These are phyloP conservation scores for Drosophila eugracilis DNA, from an alignment of 1,140 invertebrate genomes.

Conservation along the genomic window DNA sequence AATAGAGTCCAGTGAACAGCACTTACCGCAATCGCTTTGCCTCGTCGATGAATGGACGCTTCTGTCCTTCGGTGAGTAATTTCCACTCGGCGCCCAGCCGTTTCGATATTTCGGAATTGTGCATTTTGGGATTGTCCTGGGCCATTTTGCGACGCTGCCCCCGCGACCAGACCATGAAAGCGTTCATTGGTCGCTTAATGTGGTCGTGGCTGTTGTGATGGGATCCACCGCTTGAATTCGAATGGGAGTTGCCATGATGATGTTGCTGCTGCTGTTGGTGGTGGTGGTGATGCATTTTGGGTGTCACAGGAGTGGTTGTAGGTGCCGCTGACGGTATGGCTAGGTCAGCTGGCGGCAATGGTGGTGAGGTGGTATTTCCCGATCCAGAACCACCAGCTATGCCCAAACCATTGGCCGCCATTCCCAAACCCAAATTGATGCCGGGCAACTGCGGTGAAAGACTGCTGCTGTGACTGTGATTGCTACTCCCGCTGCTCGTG, in stretches of 20 bases:
- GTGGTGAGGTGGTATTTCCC: slow-evolving; percentile 18
- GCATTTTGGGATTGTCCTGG: slow-evolving; percentile 99
- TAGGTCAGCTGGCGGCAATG: slow-evolving; percentile 28
- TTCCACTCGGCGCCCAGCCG: slow-evolving; percentile 96
- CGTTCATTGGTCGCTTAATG: slow-evolving; percentile 96
- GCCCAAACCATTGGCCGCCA: slow-evolving; percentile 7
- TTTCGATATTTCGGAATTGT: slow-evolving; percentile 97
- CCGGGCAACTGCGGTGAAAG: slow-evolving; percentile 73
- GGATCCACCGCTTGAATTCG: slow-evolving; percentile 34
- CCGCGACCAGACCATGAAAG: slow-evolving; percentile 97
- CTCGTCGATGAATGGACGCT: slow-evolving; percentile 98
- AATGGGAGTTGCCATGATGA: slow-evolving; percentile 6
- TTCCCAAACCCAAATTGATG: slow-evolving; percentile 40
- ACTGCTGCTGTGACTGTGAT: slow-evolving; percentile 71
- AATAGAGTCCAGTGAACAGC: slow-evolving; percentile 14
- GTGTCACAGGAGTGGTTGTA: slow-evolving; percentile 27
- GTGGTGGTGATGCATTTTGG: slow-evolving; percentile 53
- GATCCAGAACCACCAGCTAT: slow-evolving; percentile 1
- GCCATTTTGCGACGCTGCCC: slow-evolving; percentile 97
- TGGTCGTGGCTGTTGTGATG: slow-evolving; percentile 87
- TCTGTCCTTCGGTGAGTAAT: slow-evolving; percentile 93
- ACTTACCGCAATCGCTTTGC: slow-evolving; percentile 96
- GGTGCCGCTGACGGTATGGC: slow-evolving; percentile 42
- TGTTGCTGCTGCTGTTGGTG: slow-evolving; percentile 4
- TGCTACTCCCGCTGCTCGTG: slow-evolving; percentile 67